These are phyloP conservation scores for Phytoseiulus persimilis DNA, from an alignment of 2,888 invertebrate genomes.

Conservation along the genomic window DNA sequence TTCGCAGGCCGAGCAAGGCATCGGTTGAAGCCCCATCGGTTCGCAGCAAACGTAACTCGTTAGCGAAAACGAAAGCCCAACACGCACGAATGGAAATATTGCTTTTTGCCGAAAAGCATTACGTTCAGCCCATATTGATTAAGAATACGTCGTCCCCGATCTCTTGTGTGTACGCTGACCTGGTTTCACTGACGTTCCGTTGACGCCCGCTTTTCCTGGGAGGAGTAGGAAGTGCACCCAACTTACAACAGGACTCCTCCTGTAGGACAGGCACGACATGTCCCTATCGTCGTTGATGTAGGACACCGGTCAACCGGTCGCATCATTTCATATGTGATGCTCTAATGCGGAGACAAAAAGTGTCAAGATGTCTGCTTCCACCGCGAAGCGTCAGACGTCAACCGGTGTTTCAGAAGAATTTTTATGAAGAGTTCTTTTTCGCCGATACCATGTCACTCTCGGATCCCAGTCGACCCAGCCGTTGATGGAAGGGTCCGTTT, in stretches of 20 bases:
- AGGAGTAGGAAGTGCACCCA: conserved; percentile 5
- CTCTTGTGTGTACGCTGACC: neutral
- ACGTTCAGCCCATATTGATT: neutral
- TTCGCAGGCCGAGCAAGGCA: neutral
- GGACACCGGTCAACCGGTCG: neutral
- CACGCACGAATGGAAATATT: neutral
- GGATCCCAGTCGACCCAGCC: neutral
- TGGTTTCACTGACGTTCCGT: neutral
- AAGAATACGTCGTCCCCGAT: neutral
- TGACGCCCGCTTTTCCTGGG: neutral
- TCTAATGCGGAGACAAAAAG: neutral
- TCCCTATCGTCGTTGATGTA: neutral
- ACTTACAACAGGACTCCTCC: neutral
- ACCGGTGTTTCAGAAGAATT: neutral
- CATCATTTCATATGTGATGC: neutral
- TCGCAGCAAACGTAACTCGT: neutral
- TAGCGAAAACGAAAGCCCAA: neutral
- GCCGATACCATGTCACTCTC: neutral
- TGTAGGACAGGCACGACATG: neutral
- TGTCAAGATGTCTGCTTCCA: neutral
- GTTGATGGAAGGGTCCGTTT: neutral
- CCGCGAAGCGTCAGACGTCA: neutral
- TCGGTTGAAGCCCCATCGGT: neutral
- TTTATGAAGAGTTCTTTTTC: neutral
- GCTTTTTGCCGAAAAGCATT: neutral